Base-by-base conservation (phyloP, 2,888 invertebrate genomes). In the Rotaria socialis region DNA sequence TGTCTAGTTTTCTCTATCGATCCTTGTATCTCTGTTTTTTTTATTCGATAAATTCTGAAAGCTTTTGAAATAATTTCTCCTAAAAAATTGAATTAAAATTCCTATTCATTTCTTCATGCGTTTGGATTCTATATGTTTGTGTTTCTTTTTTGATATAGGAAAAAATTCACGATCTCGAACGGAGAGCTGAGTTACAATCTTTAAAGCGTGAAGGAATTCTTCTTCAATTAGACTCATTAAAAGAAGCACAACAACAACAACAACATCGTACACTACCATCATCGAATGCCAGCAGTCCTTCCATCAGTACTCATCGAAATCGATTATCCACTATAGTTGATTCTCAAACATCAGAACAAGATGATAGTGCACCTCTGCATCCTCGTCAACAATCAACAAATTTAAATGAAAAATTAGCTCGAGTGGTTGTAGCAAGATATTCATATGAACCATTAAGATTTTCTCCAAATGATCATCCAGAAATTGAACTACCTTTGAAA, bases 401-500 rank as follows among this genome's bases (percentile, higher is more conserved):
- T 60, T 41, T 58, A 16, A 43, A 58, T 67, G 84, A 52, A 67
- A 84, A 86, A 27, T 84, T 50, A 43, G 58, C n/a, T 35, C 35
- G 35, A 10, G 50, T 86, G 19, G 84, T 35, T 24, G 35, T 84
- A 27, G 58, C 60, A 7, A 90, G 90, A 88, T 93, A 93, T 89
- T 92, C 92, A 74, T 94, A 94, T 89, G 94, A 94, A 89, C 94
- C 94, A 0, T 93, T 93, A 89, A 93, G 93, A 88, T 94, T 94
- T 89, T 94, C 94, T 24, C 94, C 94, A 10, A 94, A 94, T 90
- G 96, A 96, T 90, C 95, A 95, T 90, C 96, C 96, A 5, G 97
- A 98, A 92, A 95, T 96, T 85, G 98, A 99, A 91, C 92, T 99
- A 88, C 94, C 95, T 27, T 94, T 97, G 10, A 95, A 95, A 90